Evolutionary conservation across 2,113 vertebrate genomes (phyloP).

Genomic region (Eudyptes chrysolophus): DNA sequence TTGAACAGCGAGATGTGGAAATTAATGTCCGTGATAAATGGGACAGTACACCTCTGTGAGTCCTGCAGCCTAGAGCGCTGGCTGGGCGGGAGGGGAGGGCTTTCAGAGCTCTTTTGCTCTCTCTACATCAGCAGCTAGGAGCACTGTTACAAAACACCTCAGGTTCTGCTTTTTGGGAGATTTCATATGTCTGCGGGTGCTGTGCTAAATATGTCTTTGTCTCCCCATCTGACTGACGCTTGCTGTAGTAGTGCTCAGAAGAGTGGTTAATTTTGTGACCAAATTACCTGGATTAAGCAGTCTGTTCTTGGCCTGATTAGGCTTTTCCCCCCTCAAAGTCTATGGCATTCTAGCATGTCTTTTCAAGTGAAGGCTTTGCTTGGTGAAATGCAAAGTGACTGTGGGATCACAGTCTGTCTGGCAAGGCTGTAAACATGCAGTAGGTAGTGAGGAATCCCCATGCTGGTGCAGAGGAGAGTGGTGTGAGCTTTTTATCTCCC

Average conservation of each 20-base stretch:
- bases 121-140: not conserved
- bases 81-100: not conserved
- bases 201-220: not conserved
- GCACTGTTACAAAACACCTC: not conserved
- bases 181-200: not conserved
- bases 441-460: not conserved
- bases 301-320: not conserved
- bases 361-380: not conserved
- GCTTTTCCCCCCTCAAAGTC: not conserved
- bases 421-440: not conserved
- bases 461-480: not conserved
- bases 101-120: not conserved
- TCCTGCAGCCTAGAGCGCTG: not conserved
- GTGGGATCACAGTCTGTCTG: not conserved
- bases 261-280: not conserved
- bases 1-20: constrained; percentile 96
- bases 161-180: not conserved
- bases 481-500: not conserved
- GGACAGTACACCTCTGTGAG: constrained; percentile 98
- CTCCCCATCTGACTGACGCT: accelerated
- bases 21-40: constrained; percentile 96
- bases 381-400: not conserved
- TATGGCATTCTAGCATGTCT: not conserved
- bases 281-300: not conserved
- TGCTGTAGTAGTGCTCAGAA: not conserved